A percentile compares a stretch with the other conserved stretches of the same genome.
phyloP scores from a whole-genome alignment of 2,888 invertebrate species.

The Hymenopus coronatus region DNA sequence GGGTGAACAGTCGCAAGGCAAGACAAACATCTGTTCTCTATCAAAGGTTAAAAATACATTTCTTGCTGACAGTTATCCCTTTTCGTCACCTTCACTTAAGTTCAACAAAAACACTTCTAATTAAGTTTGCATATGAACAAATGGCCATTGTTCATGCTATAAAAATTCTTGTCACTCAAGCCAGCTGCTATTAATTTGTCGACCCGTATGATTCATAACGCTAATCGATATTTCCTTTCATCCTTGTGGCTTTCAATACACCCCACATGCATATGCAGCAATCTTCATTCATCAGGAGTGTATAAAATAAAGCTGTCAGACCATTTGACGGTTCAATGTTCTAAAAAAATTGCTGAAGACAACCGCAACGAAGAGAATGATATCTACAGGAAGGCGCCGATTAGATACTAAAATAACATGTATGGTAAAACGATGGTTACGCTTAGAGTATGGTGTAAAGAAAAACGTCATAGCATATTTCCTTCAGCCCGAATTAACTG shows the following conservation, averaged over 20 bases:
- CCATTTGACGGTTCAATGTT: neutral
- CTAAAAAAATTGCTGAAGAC: neutral
- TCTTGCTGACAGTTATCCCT: too few species aligned
- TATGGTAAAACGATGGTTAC: neutral
- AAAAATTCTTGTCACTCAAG: neutral
- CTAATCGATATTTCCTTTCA: neutral
- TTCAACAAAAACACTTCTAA: too few species aligned
- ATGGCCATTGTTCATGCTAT: too few species aligned
- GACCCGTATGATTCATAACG: neutral
- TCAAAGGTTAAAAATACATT: too few species aligned
- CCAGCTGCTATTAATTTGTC: neutral
- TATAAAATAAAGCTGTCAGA: neutral
- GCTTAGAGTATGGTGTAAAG: neutral
- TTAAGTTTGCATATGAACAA: too few species aligned
- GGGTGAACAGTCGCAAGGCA: too few species aligned
- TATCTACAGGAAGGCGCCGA: neutral
- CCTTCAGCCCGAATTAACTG: neutral
- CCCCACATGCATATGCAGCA: neutral
- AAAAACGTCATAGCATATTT: neutral
- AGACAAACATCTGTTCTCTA: too few species aligned
- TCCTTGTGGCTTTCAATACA: neutral
- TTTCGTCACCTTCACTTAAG: too few species aligned
- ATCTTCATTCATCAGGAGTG: neutral
- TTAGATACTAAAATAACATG: neutral
- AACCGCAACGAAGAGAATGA: neutral